Conservation (phyloP, 2,888 invertebrate genomes). For the Schrankia costaestrigalis region DNA sequence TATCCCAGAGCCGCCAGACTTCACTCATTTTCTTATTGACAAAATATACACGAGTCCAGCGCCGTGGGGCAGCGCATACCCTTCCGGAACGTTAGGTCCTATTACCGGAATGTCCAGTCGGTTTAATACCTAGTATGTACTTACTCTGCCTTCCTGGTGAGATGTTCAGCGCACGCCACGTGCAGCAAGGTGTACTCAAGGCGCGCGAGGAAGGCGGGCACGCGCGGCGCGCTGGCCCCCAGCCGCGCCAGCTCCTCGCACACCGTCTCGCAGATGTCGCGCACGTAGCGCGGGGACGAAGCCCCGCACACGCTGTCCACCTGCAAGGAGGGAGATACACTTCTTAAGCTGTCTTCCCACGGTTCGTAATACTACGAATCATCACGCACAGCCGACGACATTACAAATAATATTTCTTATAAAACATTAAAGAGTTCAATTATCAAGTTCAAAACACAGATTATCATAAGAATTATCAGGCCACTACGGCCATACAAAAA, state of each 20-base stretch:
- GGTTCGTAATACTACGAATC: too few species aligned
- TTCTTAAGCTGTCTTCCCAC: neutral
- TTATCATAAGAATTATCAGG: too few species aligned
- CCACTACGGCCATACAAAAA: constrained; percentile 87
- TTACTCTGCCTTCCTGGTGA: constrained; percentile 67
- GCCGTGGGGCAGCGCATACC: too few species aligned
- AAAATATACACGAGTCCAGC: too few species aligned
- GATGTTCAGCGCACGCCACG: constrained; percentile 56
- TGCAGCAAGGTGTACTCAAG: constrained; percentile 79
- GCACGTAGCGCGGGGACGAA: constrained; percentile 88
- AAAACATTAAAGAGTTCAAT: too few species aligned
- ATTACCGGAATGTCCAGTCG: too few species aligned
- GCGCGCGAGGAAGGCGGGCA: constrained; percentile 86
- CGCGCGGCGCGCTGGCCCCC: constrained; percentile 74
- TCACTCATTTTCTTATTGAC: too few species aligned
- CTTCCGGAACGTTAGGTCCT: too few species aligned
- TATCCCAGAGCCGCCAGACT: too few species aligned
- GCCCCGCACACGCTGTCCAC: constrained; percentile 85
- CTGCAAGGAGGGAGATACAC: constrained; percentile 56
- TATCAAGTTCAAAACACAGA: too few species aligned
- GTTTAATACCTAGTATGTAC: constrained; percentile 32
- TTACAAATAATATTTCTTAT: too few species aligned
- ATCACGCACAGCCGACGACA: too few species aligned
- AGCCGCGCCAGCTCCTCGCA: constrained; percentile 95
- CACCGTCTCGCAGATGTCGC: constrained; percentile 92